Conservation (phyloP, 2,113 vertebrate genomes). For the Chionis minor region DNA sequence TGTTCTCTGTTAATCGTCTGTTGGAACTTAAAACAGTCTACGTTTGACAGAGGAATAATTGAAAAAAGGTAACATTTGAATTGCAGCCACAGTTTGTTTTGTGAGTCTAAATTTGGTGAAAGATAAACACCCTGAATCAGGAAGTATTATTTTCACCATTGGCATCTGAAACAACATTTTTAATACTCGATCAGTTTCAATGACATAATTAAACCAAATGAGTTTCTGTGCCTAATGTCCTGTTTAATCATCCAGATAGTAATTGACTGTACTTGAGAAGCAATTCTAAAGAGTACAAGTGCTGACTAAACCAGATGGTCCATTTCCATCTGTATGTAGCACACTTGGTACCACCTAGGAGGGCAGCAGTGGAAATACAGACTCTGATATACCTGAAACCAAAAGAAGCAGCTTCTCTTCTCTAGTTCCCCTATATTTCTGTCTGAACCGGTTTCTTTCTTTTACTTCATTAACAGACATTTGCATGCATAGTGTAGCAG, state of each 20-base stretch:
- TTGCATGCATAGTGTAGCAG: not conserved
- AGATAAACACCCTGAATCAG: not conserved
- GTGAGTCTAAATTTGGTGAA: not conserved
- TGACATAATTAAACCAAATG: not conserved
- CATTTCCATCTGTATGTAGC: not conserved
- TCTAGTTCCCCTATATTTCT: not conserved
- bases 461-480: not conserved
- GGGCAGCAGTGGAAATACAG: not conserved
- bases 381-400: not conserved
- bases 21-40: not conserved
- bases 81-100: not conserved
- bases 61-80: not conserved
- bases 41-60: not conserved
- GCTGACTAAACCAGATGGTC: not conserved
- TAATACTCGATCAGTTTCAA: not conserved
- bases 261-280: not conserved
- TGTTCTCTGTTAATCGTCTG: not conserved
- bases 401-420: not conserved
- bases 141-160: not conserved
- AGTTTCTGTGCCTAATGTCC: not conserved
- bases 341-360: not conserved
- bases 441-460: not conserved
- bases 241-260: not conserved
- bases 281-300: not conserved
- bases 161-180: not conserved